phyloP scores from a whole-genome alignment of 2,888 invertebrate genomes.

The Acrocera orbiculus region DNA sequence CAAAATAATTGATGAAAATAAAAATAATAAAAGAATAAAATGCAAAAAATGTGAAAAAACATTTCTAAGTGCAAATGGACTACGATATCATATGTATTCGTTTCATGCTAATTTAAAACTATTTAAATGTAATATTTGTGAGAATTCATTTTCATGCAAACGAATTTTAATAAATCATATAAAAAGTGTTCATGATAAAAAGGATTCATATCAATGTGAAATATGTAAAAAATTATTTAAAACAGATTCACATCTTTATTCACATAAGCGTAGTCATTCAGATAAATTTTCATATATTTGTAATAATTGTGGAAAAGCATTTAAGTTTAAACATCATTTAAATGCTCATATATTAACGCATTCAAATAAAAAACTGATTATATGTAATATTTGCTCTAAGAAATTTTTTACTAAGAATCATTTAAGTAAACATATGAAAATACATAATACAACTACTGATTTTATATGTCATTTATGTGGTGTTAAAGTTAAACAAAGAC shows the following conservation, averaged over 20 bases:
- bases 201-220: constrained; percentile 31
- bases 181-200: constrained; percentile 31
- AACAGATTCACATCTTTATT: constrained; percentile 33
- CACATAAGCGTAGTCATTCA: constrained; percentile 34
- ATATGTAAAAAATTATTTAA: constrained; percentile 35
- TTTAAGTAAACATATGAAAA: constrained; percentile 32
- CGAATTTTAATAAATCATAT: constrained; percentile 32
- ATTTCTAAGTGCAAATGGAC: constrained; percentile 33
- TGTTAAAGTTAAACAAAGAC: constrained; percentile 33
- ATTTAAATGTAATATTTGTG: constrained; percentile 35
- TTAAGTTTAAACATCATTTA: constrained; percentile 34
- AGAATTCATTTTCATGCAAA: constrained; percentile 32
- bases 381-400: constrained; percentile 32
- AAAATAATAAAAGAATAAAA: constrained; percentile 20
- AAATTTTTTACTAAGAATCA: constrained; percentile 32
- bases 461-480: constrained; percentile 31
- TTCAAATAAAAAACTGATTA: constrained; percentile 25
- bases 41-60: constrained; percentile 35
- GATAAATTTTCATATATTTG: constrained; percentile 34
- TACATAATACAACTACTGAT: constrained; percentile 30
- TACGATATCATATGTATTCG: constrained; percentile 37
- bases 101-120: constrained; percentile 32
- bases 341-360: constrained; percentile 32
- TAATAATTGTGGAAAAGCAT: constrained; percentile 29
- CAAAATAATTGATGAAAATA: constrained; percentile 6